Evolutionary conservation across 1,140 invertebrate species (phyloP).

Genomic region (Onthophagus taurus): DNA sequence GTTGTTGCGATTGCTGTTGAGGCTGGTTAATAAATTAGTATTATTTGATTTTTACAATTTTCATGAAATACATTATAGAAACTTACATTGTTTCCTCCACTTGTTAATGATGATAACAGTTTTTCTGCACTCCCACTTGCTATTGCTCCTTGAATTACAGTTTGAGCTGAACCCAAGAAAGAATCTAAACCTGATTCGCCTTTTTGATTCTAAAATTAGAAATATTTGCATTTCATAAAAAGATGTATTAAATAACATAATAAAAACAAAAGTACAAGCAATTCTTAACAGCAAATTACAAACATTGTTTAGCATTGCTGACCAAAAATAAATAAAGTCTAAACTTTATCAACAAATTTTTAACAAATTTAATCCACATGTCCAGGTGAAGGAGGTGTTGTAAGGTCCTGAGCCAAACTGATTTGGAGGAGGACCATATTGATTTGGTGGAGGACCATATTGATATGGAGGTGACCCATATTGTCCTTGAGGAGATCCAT

Average conservation of each 20-base stretch:
- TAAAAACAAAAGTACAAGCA: too few species aligned
- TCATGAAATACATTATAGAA: too few species aligned
- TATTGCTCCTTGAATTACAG: slow-evolving; percentile 26
- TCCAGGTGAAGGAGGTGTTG: slow-evolving; percentile 13
- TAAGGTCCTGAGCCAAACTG: slow-evolving; percentile 5
- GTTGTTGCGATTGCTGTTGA: too few species aligned
- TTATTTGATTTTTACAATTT: background rate
- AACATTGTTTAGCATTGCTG: too few species aligned
- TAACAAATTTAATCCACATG: too few species aligned
- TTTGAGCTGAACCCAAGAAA: slow-evolving; percentile 27
- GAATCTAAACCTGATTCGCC: slow-evolving; percentile 25
- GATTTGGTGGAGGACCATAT: background rate
- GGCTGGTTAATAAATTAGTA: background rate
- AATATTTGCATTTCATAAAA: too few species aligned
- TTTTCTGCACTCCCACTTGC: slow-evolving; percentile 29
- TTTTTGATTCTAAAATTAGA: too few species aligned
- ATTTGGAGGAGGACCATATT: background rate
- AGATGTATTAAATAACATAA: too few species aligned
- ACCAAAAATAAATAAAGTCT: too few species aligned
- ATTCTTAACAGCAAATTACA: too few species aligned
- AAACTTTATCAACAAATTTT: too few species aligned
- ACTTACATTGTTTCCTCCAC: slow-evolving; percentile 12
- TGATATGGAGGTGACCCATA: slow-evolving; percentile 1
- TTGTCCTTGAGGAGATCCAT: background rate
- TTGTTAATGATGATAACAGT: slow-evolving; percentile 23